Base-by-base conservation (phyloP, 1,140 invertebrate genomes). In the Protaetia brevitarsis region DNA sequence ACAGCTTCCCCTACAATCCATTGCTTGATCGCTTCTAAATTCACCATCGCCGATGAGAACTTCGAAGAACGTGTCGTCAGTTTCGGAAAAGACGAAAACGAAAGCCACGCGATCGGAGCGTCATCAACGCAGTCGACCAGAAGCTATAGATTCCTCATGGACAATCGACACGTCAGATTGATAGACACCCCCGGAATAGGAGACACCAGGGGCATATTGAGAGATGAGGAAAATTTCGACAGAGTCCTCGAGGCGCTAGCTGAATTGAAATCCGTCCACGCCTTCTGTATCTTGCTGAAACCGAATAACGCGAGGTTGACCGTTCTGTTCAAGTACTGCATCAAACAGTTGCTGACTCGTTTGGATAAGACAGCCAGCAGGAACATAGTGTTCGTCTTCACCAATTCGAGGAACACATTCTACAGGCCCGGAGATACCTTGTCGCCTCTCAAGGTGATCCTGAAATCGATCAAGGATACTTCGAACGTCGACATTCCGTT, bases 371-470 rank as follows among this genome's bases (percentile, higher is more conserved):
- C 68, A 7, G 75, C 75, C 1, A 60, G 68, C 21, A 62, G 66
- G 21, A 77, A 77, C 60, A 73, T 77, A 23, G 36, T 74, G n/a
- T 77, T 77, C 65, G 37, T 74, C 7, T 77, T 77, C 64, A 76
- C 75, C 0, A 69, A 72, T 62, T 64, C 72, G 2, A 69, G 67
- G 65, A 68, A 68, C n/a, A 69, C 68, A 1, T 64, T 73, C 63
- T 75, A 74, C 65, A 70, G 56, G 7, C 68, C 72, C 1, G 72
- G 71, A 0, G 73, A 77, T 2, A 74, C 72, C 8, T 66, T 70
- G 7, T 36, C 65, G 5, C 64, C 67, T 60, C 58, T 72, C 10
- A 69, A 70, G 58, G 67, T 63, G 29, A 41, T 61, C 13, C 16
- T 61, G 8, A 36, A 69, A 3, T 67, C 71, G 7, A 71, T 73